Evolutionary conservation across 2,797 vertebrate species (phyloP).

Genomic region (Molothrus aeneus): DNA sequence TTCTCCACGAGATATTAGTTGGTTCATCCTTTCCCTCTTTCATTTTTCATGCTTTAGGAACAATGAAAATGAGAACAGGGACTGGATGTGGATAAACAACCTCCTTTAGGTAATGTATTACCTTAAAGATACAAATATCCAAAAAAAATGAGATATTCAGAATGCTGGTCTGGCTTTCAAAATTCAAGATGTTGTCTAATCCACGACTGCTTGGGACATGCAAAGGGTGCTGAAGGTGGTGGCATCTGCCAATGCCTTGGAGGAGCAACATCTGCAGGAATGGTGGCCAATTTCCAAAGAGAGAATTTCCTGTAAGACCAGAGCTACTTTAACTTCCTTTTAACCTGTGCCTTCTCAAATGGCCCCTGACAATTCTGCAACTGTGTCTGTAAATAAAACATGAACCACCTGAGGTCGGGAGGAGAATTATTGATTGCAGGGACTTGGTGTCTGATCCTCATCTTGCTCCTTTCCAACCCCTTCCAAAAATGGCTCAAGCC

Average conservation of each 20-base stretch:
- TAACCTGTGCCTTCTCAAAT: not conserved
- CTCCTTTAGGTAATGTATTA: not conserved
- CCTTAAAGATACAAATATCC: not conserved
- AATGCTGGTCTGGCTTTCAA: not conserved
- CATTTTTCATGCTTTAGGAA: not conserved
- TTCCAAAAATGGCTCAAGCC: not conserved
- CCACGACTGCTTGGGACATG: not conserved
- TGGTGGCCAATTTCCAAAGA: not conserved
- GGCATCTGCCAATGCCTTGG: not conserved
- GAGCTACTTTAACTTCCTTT: not conserved
- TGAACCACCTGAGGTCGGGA: not conserved
- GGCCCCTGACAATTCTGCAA: not conserved
- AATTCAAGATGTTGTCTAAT: too few relatives aligned
- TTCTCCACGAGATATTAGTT: not conserved
- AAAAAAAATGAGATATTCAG: not conserved
- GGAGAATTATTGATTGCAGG: not conserved
- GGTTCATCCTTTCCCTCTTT: not conserved
- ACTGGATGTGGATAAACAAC: not conserved
- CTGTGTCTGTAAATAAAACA: not conserved
- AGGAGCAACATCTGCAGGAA: not conserved
- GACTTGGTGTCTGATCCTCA: not conserved
- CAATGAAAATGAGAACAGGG: not conserved
- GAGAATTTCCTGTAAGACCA: not conserved
- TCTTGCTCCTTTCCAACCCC: not conserved
- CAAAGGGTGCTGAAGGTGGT: not conserved